Percentiles rank a stretch among this genome's conserved stretches.
These are phyloP conservation scores for Anarhynchus alexandrinus DNA, from an alignment of 2,113 vertebrate species.

Conservation along the genomic window DNA sequence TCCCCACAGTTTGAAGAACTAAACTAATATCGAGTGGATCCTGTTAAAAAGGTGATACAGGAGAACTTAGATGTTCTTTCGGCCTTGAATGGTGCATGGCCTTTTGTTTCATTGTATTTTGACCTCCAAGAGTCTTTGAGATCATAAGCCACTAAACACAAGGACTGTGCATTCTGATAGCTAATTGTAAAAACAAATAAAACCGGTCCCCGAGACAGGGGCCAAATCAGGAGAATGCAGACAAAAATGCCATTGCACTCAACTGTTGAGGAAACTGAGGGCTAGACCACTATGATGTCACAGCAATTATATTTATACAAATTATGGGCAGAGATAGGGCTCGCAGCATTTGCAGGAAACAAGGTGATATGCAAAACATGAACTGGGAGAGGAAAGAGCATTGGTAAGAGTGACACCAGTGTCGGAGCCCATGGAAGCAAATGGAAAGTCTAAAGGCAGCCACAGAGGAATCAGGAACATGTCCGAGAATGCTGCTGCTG, in stretches of 20 bases:
- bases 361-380: not conserved
- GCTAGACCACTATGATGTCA: not conserved
- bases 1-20: not conserved
- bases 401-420: not conserved
- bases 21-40: not conserved
- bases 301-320: not conserved
- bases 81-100: not conserved
- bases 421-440: not conserved
- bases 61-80: not conserved
- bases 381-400: not conserved
- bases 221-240: not conserved
- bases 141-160: not conserved
- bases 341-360: not conserved
- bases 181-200: not conserved
- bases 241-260: not conserved
- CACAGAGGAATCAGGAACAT: not conserved
- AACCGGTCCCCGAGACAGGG: not conserved
- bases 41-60: not conserved
- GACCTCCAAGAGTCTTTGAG: not conserved
- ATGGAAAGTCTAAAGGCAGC: not conserved
- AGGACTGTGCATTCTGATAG: not conserved
- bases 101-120: not conserved
- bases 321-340: not conserved
- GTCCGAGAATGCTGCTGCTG: not conserved
- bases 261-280: not conserved